Conservation (phyloP, 2,797 vertebrate genomes). For the Glyptemys insculpta region DNA sequence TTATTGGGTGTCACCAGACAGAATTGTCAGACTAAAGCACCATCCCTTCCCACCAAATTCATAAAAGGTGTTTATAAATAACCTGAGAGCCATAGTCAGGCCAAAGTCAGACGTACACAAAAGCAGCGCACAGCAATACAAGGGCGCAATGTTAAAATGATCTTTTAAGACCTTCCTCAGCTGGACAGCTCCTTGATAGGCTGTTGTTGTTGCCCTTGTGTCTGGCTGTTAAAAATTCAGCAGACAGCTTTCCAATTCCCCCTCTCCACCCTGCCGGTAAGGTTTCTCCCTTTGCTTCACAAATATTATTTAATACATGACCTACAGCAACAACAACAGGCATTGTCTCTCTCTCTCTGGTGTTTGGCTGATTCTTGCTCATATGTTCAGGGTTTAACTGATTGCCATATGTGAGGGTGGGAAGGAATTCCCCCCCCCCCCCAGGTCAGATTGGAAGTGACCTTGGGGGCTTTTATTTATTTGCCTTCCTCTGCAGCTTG, state of each 20-base stretch:
- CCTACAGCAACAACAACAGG: background rate
- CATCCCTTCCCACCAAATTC: constrained; percentile 23
- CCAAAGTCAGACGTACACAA: background rate
- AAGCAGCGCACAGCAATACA: background rate
- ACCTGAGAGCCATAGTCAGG: background rate
- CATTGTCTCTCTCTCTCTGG: background rate
- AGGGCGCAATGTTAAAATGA: background rate
- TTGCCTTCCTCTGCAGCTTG: too few relatives aligned
- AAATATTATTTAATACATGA: background rate
- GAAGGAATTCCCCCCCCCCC: too few relatives aligned
- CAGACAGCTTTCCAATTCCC: background rate
- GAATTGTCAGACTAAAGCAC: constrained; percentile 34
- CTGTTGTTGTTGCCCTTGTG: background rate
- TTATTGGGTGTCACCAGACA: constrained; percentile 11
- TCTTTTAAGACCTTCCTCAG: background rate
- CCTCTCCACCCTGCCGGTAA: background rate
- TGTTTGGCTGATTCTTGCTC: too few relatives aligned
- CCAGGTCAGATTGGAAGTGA: too few relatives aligned
- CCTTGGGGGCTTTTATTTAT: too few relatives aligned
- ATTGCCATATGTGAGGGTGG: too few relatives aligned
- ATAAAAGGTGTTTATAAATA: background rate
- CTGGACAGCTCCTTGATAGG: background rate
- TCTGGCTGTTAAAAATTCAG: background rate
- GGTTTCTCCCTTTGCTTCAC: background rate
- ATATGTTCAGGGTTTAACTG: too few relatives aligned